A percentile compares a stretch with the other conserved stretches of the same genome.
Conservation (phyloP, 1,140 invertebrate species). For the Apis laboriosa region DNA sequence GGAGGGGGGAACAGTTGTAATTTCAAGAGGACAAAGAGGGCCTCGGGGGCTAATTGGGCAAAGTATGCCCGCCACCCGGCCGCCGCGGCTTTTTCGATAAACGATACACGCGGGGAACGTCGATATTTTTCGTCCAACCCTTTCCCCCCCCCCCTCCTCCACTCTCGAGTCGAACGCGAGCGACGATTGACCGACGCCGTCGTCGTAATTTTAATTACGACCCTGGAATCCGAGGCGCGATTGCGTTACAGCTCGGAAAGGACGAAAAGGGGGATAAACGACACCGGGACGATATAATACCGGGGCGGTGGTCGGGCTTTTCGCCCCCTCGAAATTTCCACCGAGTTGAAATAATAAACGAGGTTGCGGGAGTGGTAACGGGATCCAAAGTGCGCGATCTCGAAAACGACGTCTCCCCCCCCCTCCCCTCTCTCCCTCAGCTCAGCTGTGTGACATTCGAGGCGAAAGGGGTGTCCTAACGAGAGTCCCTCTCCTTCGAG, state of each 20-base stretch:
- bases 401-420: slow-evolving; percentile 43
- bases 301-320: background rate
- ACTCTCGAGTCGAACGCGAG: background rate
- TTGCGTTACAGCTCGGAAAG: slow-evolving; percentile 46
- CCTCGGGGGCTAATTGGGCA: slow-evolving; percentile 55
- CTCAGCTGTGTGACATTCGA: slow-evolving; percentile 63
- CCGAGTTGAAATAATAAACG: slow-evolving; percentile 71
- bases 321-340: slow-evolving; percentile 32
- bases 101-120: slow-evolving; percentile 4
- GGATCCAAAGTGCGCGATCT: slow-evolving; percentile 61
- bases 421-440: slow-evolving; percentile 7
- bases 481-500: slow-evolving; percentile 26
- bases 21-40: slow-evolving; percentile 75
- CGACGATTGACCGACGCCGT: slow-evolving; percentile 31
- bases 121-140: background rate
- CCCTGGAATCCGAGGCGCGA: slow-evolving; percentile 53
- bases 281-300: background rate
- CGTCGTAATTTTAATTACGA: slow-evolving; percentile 45
- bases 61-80: slow-evolving; percentile 70
- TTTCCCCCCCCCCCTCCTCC: background rate
- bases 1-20: slow-evolving; percentile 75
- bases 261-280: slow-evolving; percentile 40
- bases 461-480: slow-evolving; percentile 64
- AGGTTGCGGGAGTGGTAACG: slow-evolving; percentile 57
- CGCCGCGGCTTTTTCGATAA: slow-evolving; percentile 44